Base-by-base conservation (phyloP, 2,888 invertebrate species). In the Apotomis capreana region DNA sequence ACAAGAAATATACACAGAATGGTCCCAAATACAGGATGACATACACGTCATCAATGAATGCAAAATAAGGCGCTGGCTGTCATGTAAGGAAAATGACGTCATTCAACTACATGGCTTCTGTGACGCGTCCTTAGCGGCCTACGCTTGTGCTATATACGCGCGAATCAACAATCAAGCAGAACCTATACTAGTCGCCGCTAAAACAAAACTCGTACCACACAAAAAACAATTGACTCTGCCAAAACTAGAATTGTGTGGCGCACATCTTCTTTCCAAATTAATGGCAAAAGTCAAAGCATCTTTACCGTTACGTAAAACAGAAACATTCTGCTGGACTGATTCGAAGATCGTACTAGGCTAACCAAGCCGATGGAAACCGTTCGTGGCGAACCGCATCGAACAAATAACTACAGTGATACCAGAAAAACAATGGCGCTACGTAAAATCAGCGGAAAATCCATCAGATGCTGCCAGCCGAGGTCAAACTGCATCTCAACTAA, bases 191-290 rank as follows among this genome's bases (percentile, higher is more conserved):
- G 58, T 77, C 0, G 73, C 75, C 0, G 76, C 72, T 0, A 78
- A 78, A 68, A 46, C 74, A 36, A 76, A 73, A 37, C 52, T 76
- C 3, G 76, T 74, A 40, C 75, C 78, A n/a, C 5, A 37, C 4
- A 75, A 69, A 12, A 76, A 77, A 62, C n/a, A 40, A 40, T 10
- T 74, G 36, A 68, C 72, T 26, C 60, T 72, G 5, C 74, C 75
- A 10, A 73, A 69, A 64, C 55, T 70, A 46, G 71, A 70, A 68
- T 54, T 76, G 9, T 68, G 69, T 49, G 73, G 69, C 49, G 69
- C 63, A 3, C 15, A 69, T 46, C 52, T 75, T 12, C 58, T 71
- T 12, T 61, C 75, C n/a, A 67, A 70, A 69, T 40, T 76, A 40
- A 70, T 71, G 51, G 44, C 36, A 60, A 75, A 74, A 51, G 52